Conservation (phyloP, 1,140 invertebrate species). For the Phthorimaea operculella region DNA sequence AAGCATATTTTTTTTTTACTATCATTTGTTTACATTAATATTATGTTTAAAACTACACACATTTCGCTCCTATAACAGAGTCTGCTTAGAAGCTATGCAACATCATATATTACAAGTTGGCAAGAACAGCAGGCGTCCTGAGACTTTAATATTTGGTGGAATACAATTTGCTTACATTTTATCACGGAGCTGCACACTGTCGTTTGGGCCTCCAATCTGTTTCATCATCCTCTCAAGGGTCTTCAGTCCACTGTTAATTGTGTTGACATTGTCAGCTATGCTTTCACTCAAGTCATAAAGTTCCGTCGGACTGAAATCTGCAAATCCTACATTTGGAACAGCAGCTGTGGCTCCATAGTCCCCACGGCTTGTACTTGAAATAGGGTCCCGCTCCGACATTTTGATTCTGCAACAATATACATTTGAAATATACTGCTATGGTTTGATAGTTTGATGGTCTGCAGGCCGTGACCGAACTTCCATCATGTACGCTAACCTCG, state of each 20-base stretch:
- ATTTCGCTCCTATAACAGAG: too few species aligned
- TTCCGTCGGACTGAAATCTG: slow-evolving; percentile 77
- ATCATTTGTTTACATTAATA: too few species aligned
- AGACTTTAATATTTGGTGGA: too few species aligned
- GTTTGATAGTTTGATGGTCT: too few species aligned
- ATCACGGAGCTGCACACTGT: slow-evolving; percentile 63
- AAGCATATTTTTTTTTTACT: too few species aligned
- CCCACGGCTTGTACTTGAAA: slow-evolving; percentile 45
- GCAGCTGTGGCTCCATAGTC: slow-evolving; percentile 66
- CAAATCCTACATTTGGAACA: slow-evolving; percentile 73
- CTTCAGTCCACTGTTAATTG: slow-evolving; percentile 77
- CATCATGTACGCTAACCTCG: too few species aligned
- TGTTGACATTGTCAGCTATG: slow-evolving; percentile 82
- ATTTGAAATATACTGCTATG: too few species aligned
- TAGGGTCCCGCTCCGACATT: slow-evolving; percentile 57
- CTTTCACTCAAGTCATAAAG: slow-evolving; percentile 79
- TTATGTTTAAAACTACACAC: too few species aligned
- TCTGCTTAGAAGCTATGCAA: too few species aligned
- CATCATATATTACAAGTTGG: too few species aligned
- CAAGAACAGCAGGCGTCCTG: too few species aligned
- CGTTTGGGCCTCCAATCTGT: slow-evolving; percentile 80
- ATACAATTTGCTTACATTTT: slow-evolving; percentile 55
- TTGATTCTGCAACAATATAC: slow-evolving; percentile 19
- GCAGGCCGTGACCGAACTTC: too few species aligned
- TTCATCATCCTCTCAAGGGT: slow-evolving; percentile 80